Evolutionary conservation across 2,113 vertebrate genomes (phyloP), one percentile per base, ranked within the genome.

Genomic region (Siphamia tubifer): DNA sequence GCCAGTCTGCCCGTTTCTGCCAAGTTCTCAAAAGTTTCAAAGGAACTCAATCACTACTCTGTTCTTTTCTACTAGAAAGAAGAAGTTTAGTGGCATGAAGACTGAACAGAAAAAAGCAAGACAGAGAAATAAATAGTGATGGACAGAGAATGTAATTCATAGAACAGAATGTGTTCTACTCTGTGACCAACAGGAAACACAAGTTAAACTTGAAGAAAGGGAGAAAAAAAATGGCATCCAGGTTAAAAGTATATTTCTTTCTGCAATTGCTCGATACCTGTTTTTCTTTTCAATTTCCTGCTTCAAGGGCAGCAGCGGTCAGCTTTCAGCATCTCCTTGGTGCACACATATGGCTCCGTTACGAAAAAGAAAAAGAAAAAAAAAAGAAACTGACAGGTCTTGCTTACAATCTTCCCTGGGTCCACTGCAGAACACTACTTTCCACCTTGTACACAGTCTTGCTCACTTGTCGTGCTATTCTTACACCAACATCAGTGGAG

Each of bases 11-110:
- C 13, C 3, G 2, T 28, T 43, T 28, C 35, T 58, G 72, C 71
- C 63, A 64, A 55, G 17, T 52, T 54, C 65, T 66, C 43, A 42
- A 23, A 39, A 15, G 43, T 63, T 55, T 68, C 45, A 54, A 56
- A 61, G 38, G 28, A 54, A 25, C 43, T 5, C 13, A 38, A 61
- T 43, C 17, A 20, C 53, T 24, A 4, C 34, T 57, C 21, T 40
- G 38, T 36, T 55, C 19, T 49, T 38, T 25, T 42, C 24, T 6
- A 56, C 43, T 28, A 44, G 9, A 60, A 35, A 65, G 30, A 28
- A 20, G 32, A 24, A 2, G 39, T 49, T 48, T 31, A 24, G 11
- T 24, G 52, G 48, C 61, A 28, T 77, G 24, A n/a, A 42, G 58
- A 32, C 32, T 6, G 8, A 71, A 53, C 56, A 24, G 4, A 25